A percentile compares a stretch with the other conserved stretches of the same genome.
These are phyloP conservation scores for Etheostoma spectabile DNA, from an alignment of 2,113 vertebrate genomes.

Conservation along the genomic window DNA sequence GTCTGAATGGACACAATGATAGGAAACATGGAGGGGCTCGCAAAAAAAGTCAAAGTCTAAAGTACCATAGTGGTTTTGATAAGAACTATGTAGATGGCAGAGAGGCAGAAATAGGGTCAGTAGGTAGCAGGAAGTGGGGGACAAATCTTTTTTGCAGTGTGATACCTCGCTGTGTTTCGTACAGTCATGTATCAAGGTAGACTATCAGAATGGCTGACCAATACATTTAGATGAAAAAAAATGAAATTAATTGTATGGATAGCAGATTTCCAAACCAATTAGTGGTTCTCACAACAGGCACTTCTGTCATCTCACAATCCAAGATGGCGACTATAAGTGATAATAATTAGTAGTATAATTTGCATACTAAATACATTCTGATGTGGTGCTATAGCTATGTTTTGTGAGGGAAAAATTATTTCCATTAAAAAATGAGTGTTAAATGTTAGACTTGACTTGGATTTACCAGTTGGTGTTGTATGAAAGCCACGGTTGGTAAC, in stretches of 20 bases:
- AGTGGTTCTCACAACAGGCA: neutral
- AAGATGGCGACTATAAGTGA: neutral
- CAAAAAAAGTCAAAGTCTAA: neutral
- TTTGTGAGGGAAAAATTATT: neutral
- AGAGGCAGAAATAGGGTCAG: neutral
- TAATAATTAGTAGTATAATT: neutral
- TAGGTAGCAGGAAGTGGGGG: neutral
- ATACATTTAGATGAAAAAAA: neutral
- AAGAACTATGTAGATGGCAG: neutral
- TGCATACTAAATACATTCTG: neutral
- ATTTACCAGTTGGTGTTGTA: neutral
- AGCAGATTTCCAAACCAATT: neutral
- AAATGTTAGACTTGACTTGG: neutral
- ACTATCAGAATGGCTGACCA: neutral
- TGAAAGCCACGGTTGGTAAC: neutral
- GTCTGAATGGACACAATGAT: constrained; percentile 8
- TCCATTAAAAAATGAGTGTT: neutral
- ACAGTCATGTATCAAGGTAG: neutral
- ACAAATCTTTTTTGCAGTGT: neutral
- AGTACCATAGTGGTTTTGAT: neutral
- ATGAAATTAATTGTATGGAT: too few species aligned
- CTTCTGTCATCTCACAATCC: neutral
- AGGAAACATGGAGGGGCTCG: too few species aligned
- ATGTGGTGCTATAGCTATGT: neutral
- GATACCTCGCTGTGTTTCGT: neutral